Conservation (phyloP, 2,797 vertebrate genomes). For the Galaxias olidus region DNA sequence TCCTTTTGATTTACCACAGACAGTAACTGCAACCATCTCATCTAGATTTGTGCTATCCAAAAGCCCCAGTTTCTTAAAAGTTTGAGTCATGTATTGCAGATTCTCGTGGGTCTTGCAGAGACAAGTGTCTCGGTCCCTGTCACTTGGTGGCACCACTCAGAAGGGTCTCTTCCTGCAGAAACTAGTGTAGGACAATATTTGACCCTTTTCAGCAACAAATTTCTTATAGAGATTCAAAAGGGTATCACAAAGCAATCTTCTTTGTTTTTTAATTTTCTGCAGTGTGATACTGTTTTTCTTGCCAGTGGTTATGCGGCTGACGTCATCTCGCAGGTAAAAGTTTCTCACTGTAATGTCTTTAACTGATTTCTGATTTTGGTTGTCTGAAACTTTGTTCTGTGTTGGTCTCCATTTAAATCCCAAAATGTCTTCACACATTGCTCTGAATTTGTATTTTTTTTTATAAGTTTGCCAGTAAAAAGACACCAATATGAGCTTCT, state of each 20-base stretch:
- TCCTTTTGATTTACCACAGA: slow-evolving; percentile 13
- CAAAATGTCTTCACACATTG: slow-evolving; percentile 11
- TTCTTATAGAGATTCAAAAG: slow-evolving; percentile 14
- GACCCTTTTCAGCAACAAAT: slow-evolving; percentile 15
- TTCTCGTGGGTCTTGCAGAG: too few species aligned
- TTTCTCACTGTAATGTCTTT: slow-evolving; percentile 13
- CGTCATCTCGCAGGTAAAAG: slow-evolving; percentile 23
- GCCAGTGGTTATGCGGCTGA: slow-evolving; percentile 9
- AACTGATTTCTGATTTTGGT: slow-evolving; percentile 7
- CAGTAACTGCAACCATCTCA: slow-evolving; percentile 16
- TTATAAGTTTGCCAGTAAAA: slow-evolving; percentile 10
- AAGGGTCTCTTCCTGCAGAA: slow-evolving; percentile 15
- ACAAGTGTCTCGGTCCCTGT: slow-evolving; percentile 22
- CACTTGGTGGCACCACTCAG: slow-evolving; percentile 17
- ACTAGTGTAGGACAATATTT: slow-evolving; percentile 3
- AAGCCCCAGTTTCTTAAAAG: slow-evolving; percentile 17
- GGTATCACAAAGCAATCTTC: slow-evolving; percentile 3
- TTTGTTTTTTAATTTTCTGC: slow-evolving; percentile 20
- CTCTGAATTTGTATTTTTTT: slow-evolving; percentile 12
- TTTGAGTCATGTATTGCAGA: slow-evolving; percentile 14
- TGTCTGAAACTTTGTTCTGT: not conserved
- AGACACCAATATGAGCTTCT: slow-evolving; percentile 7
- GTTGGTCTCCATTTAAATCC: slow-evolving; percentile 9
- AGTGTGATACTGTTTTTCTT: slow-evolving; percentile 9
- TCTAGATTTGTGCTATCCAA: slow-evolving; percentile 16